Conservation (phyloP, 2,797 vertebrate genomes). For the Bucorvus abyssinicus region DNA sequence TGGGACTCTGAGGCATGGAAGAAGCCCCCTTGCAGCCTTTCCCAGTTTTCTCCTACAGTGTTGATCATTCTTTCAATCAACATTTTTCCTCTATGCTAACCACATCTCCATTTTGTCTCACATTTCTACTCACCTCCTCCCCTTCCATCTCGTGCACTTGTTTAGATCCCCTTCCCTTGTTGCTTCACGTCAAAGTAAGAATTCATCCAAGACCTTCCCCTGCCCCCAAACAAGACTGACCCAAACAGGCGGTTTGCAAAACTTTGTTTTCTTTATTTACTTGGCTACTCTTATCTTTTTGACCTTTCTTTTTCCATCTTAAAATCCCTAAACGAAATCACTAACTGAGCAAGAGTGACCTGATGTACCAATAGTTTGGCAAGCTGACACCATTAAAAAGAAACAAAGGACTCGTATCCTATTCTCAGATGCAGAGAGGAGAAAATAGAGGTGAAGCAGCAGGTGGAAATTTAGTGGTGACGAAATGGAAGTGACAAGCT, state of each 20-base stretch:
- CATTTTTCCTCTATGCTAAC: neutral
- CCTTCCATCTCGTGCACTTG: neutral
- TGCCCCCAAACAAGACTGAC: neutral
- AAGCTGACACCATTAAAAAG: neutral
- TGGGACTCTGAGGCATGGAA: neutral
- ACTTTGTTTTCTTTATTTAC: neutral
- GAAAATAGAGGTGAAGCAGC: neutral
- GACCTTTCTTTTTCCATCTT: neutral
- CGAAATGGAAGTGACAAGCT: slow-evolving; percentile 22
- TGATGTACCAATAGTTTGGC: neutral
- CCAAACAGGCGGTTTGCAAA: neutral
- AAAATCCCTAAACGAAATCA: neutral
- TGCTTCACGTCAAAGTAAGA: neutral
- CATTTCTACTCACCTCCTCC: neutral
- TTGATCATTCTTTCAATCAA: neutral
- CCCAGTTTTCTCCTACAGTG: neutral
- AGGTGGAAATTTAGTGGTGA: neutral
- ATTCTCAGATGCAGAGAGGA: neutral
- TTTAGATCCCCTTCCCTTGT: neutral
- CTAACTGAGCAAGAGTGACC: neutral
- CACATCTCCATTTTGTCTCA: neutral
- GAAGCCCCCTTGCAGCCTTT: neutral
- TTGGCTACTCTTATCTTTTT: neutral
- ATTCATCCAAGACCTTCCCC: neutral
- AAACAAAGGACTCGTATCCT: neutral